These are phyloP conservation scores for Pelodytes ibericus DNA, from an alignment of 2,797 vertebrate species.

Conservation along the genomic window DNA sequence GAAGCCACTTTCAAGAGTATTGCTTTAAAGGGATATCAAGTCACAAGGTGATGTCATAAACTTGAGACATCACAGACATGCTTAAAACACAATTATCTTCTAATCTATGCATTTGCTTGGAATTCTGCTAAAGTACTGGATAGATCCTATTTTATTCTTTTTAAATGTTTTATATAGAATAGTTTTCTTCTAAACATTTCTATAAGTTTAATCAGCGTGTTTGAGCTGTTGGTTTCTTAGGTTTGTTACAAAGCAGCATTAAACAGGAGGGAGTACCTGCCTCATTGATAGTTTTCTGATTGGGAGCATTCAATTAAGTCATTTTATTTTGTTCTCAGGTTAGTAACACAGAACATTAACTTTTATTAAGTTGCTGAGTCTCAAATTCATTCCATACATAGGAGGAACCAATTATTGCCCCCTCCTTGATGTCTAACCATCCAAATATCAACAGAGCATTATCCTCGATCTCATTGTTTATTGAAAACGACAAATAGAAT, in stretches of 20 bases:
- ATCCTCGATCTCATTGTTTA: background rate
- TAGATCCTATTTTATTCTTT: too few species aligned
- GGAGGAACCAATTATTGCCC: slow-evolving; percentile 37
- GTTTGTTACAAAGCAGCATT: slow-evolving; percentile 11
- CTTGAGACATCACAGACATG: too few species aligned
- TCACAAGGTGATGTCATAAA: too few species aligned
- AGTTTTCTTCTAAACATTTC: background rate
- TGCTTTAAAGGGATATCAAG: too few species aligned
- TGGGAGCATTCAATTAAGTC: slow-evolving; percentile 48
- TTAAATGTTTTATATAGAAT: background rate
- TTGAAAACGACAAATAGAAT: slow-evolving; percentile 28
- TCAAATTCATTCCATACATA: slow-evolving; percentile 28
- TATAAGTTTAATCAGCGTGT: background rate
- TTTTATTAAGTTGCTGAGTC: slow-evolving; percentile 50
- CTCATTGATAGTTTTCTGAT: slow-evolving; percentile 25
- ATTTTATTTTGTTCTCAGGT: slow-evolving; percentile 46
- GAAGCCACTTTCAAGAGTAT: too few species aligned
- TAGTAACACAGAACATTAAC: slow-evolving; percentile 48
- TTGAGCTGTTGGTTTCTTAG: background rate
- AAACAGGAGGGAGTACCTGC: slow-evolving; percentile 38
- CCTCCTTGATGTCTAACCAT: slow-evolving; percentile 28
- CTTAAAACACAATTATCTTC: too few species aligned
- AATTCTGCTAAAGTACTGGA: too few species aligned
- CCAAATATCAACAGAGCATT: slow-evolving; percentile 27
- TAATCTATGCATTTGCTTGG: too few species aligned